Base-by-base conservation (phyloP, 2,797 vertebrate genomes). In the Semaprochilodus insignis region DNA sequence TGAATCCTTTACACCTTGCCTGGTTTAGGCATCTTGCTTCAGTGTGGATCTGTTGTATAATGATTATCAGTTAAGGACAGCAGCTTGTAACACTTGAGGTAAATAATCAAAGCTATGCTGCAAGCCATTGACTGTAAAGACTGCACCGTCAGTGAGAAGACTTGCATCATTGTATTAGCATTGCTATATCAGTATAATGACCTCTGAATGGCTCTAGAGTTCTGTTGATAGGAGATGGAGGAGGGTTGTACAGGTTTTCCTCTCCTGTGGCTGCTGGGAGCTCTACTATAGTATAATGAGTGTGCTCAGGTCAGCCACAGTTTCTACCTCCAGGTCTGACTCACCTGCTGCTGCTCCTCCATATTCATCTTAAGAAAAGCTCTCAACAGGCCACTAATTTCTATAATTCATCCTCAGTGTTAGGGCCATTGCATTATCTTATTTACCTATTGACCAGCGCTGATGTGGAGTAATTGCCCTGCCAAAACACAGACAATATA, bases 401-500 rank as follows among this genome's bases (percentile, higher is more conserved):
- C 72, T 67, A 71, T 71, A 79, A 69, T 79, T 76, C 80, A 65
- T 85, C 72, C 69, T 83, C 48, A 31, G 11, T 44, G 16, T 62
- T 79, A 44, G 54, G 62, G 52, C 27, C 52, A 27, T 40, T 48
- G 23, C 66, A 59, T 82, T 52, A 77, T 59, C 62, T 70, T 59
- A 63, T 85, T 84, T 77, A 77, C 54, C 70, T 62, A 76, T 77
- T 82, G 81, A 77, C 57, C 74, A 82, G 4, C 34, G 55, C 25
- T 74, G 76, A 83, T 74, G 52, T 65, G 51, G 54, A 63, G 10
- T 81, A 83, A 74, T 71, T 76, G 77, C 40, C 59, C 74, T 85
- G 52, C 63, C 44, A 60, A 63, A 23, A 15, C 44, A 82, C 52
- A 51, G 17, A 67, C 16, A 36, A n/a, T 40, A 36, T 76, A 81